These are phyloP conservation scores for Acridotheres tristis DNA, from an alignment of 2,797 vertebrate species.

Conservation along the genomic window DNA sequence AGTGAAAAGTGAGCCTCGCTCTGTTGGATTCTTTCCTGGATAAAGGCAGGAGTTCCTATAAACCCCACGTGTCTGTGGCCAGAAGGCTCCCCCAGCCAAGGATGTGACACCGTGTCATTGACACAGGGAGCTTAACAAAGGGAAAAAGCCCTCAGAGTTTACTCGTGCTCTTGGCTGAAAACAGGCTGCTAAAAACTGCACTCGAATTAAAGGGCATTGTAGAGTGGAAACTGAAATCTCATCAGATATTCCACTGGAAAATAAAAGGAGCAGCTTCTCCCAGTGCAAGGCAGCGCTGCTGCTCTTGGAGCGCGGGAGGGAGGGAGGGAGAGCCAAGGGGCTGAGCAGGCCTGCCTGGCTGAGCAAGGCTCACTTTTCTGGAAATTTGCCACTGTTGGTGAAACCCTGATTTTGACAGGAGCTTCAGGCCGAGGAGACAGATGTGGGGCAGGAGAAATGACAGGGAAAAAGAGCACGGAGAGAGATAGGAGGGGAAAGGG, in stretches of 20 bases:
- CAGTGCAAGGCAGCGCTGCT: neutral
- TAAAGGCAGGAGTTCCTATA: conserved; percentile 2
- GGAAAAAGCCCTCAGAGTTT: neutral
- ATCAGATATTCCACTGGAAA: conserved; percentile 27
- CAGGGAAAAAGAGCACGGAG: neutral
- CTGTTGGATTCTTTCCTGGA: conserved; percentile 19
- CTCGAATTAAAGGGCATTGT: neutral
- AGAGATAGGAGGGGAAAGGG: conserved; percentile 34
- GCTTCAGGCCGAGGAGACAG: neutral
- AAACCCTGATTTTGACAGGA: neutral
- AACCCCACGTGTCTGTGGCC: neutral
- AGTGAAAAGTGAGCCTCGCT: neutral
- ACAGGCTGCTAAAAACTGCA: neutral
- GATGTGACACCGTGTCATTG: neutral
- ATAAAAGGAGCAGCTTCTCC: neutral
- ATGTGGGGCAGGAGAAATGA: neutral
- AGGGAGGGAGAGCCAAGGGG: neutral
- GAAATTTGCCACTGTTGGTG: neutral
- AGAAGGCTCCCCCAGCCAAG: neutral
- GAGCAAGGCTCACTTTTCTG: neutral
- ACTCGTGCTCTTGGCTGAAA: conserved; percentile 21
- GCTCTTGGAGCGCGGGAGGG: neutral
- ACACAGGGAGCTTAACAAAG: neutral
- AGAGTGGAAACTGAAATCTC: neutral
- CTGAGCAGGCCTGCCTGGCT: neutral